Evolutionary conservation across 2,113 vertebrate genomes (phyloP).

Genomic region (Brienomyrus brachyistius): DNA sequence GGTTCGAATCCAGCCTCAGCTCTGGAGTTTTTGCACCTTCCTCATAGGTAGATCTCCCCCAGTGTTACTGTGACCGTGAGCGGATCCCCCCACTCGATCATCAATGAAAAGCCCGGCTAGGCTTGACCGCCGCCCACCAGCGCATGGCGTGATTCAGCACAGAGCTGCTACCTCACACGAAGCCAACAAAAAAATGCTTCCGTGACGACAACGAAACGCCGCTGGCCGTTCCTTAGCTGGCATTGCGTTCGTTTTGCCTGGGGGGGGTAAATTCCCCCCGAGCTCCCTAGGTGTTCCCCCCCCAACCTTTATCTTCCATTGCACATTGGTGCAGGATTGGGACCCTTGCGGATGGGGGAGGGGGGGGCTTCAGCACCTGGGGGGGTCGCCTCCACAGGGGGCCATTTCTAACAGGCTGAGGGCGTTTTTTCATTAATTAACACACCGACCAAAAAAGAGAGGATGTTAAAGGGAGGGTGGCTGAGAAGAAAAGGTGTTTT

Average conservation of each 20-base stretch:
- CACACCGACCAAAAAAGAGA: background rate
- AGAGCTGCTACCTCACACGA: background rate
- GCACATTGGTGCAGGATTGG: background rate
- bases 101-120: background rate
- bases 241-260: too few species aligned
- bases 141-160: background rate
- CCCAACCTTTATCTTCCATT: background rate
- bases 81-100: background rate
- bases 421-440: conserved; percentile 40
- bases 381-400: conserved; percentile 16
- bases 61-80: background rate
- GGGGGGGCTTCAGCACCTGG: conserved; percentile 31
- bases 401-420: background rate
- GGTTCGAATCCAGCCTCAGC: background rate
- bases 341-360: background rate
- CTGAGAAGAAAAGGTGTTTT: conserved; percentile 22
- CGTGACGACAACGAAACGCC: background rate
- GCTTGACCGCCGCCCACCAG: background rate
- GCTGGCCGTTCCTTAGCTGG: background rate
- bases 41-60: background rate
- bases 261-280: background rate
- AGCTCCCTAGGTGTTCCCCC: background rate
- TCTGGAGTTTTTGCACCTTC: background rate
- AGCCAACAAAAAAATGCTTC: background rate
- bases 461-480: background rate